Percentiles rank a stretch among this genome's conserved stretches.
These are phyloP conservation scores for Carassius auratus DNA, from an alignment of 2,113 vertebrate genomes.

Conservation along the genomic window DNA sequence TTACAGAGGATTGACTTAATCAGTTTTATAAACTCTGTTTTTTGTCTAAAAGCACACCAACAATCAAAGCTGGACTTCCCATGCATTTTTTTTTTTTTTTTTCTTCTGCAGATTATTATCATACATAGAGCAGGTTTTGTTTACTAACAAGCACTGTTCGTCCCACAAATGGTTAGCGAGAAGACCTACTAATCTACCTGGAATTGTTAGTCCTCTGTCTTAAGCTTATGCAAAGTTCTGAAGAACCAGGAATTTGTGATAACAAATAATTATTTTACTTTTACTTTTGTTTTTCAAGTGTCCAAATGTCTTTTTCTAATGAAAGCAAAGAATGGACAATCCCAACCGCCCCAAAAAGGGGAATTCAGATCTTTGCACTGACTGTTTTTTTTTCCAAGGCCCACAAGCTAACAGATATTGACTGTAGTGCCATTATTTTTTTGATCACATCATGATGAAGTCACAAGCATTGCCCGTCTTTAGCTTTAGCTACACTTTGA, in stretches of 20 bases:
- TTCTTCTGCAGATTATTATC: background rate
- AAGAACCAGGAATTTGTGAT: background rate
- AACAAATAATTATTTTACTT: background rate
- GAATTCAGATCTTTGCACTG: background rate
- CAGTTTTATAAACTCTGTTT: background rate
- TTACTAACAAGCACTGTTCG: background rate
- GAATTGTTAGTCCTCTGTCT: background rate
- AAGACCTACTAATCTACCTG: background rate
- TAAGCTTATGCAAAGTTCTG: background rate
- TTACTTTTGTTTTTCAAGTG: background rate
- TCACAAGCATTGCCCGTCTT: background rate
- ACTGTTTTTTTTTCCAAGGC: background rate
- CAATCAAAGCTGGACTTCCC: background rate
- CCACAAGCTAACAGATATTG: background rate
- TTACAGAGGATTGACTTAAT: constrained; percentile 6
- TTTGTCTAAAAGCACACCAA: background rate
- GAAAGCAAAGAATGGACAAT: background rate
- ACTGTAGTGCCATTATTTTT: background rate
- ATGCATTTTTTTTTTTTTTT: background rate
- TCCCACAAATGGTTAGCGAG: background rate
- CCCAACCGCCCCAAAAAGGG: background rate
- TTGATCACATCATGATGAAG: background rate
- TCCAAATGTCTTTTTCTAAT: background rate
- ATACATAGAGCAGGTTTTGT: background rate
- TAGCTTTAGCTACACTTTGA: background rate